phyloP scores from a whole-genome alignment of 2,888 invertebrate genomes.

The Azorinus chamasolen region DNA sequence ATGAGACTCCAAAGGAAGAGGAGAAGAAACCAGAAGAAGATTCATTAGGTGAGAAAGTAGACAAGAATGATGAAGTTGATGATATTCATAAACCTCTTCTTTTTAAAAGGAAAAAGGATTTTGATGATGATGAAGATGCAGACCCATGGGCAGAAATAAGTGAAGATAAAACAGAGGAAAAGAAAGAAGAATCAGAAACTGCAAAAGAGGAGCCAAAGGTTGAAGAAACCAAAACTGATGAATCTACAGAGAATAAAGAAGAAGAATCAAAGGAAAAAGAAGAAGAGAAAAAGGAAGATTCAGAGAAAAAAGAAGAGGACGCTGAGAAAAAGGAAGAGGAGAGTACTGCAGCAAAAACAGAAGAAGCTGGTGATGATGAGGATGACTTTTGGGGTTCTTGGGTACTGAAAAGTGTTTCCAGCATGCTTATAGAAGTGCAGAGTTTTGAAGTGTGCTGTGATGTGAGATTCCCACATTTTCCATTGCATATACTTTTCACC shows the following conservation, averaged over 20 bases:
- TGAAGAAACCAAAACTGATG: conserved; percentile 21
- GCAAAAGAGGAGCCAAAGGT: neutral
- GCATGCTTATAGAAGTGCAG: conserved; percentile 52
- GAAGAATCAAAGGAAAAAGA: conserved; percentile 6
- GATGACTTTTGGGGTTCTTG: conserved; percentile 60
- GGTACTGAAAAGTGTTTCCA: conserved; percentile 41
- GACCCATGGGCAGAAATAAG: conserved; percentile 31
- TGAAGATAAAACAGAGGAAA: conserved; percentile 13
- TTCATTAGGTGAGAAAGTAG: conserved; percentile 6
- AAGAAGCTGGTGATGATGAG: conserved; percentile 50
- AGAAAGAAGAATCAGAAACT: conserved; percentile 5
- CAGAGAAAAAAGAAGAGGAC: conserved; percentile 1
- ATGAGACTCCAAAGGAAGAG: conserved; percentile 10
- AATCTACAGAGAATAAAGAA: conserved; percentile 7
- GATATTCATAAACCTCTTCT: conserved; percentile 27
- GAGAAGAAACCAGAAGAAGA: conserved; percentile 3
- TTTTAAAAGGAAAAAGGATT: conserved; percentile 27
- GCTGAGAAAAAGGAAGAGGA: conserved; percentile 19
- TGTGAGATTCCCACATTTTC: too few relatives aligned
- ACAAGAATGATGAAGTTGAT: conserved; percentile 3
- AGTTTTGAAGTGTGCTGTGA: conserved; percentile 14
- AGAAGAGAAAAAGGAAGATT: neutral
- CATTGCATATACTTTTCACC: too few relatives aligned
- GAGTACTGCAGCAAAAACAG: neutral
- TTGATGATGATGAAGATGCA: conserved; percentile 38